phyloP scores from a whole-genome alignment of 2,113 vertebrate species.

The Ornithorhynchus anatinus region DNA sequence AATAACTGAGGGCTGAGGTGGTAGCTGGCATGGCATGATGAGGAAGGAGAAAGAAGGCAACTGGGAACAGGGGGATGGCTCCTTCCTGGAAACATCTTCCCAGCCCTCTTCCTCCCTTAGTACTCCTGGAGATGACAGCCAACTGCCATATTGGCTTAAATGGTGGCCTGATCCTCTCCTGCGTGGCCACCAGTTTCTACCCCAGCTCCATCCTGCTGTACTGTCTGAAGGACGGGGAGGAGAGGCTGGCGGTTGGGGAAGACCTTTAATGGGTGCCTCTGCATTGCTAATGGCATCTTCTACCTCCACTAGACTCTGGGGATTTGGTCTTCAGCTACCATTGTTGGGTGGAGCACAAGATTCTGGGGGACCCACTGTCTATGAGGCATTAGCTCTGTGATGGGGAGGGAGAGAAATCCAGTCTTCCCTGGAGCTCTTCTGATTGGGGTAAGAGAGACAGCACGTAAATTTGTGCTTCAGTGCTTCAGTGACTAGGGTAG shows the following conservation, averaged over 20 bases:
- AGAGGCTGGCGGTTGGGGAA: not conserved
- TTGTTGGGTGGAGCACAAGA: not conserved
- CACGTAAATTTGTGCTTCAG: no score
- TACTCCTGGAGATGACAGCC: fast-evolving
- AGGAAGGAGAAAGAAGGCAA: no score
- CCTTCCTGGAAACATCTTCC: no score
- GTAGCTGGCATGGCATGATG: no score
- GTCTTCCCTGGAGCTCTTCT: no score
- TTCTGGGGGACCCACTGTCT: not conserved
- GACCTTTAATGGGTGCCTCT: not conserved
- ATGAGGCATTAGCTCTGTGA: no score
- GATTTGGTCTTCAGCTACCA: not conserved
- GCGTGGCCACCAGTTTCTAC: not conserved
- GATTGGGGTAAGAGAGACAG: no score
- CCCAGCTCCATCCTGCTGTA: not conserved
- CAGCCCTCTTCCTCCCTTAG: not conserved
- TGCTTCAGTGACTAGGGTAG: no score
- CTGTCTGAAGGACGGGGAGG: not conserved
- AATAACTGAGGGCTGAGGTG: no score
- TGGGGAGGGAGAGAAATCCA: no score
- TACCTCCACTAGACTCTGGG: not conserved
- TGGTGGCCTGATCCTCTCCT: not conserved
- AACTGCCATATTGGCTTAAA: not conserved
- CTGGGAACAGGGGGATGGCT: no score
- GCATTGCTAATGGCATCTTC: not conserved